Base-by-base conservation (phyloP, 2,797 vertebrate genomes). In the Staurois parvus region DNA sequence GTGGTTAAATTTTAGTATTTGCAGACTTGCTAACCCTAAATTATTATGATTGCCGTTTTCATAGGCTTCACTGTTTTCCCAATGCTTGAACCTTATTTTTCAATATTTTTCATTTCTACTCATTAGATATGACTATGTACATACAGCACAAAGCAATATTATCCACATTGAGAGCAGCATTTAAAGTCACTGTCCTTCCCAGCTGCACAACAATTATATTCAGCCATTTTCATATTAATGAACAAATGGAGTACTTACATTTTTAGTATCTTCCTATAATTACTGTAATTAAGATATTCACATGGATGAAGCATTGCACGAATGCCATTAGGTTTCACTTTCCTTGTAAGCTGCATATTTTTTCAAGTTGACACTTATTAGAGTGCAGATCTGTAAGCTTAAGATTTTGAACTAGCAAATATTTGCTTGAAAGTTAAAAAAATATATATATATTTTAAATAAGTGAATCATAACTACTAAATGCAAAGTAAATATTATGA, bases 211-310 rank as follows among this genome's bases (percentile, higher is more conserved):
- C 19, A 64, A 81, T 86, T 76, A 86, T 26, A 82, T 67, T 64
- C 52, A 81, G 28, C 66, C 73, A 82, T 72, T 82, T 82, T 82
- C 73, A 86, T 82, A 76, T 82, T 86, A 86, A 77, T 82, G 85
- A 86, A 82, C 85, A 81, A 86, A 82, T 78, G 74, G 79, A 86
- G 73, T 82, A 77, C 79, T 86, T 82, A 86, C 67, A 86, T 86
- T 86, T 85, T 86, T 82, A 86, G 74, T 86, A 86, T 86, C 79
- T 77, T 69, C 52, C 45, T 82, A 78, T 86, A 86, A 86, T 86
- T 82, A 83, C 85, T 83, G 69, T 86, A 86, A 86, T 86, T 86
- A 86, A 83, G 79, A 78, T 67, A 76, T 81, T 76, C 84, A 86
- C 64, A 72, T 73, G 73, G 67, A 86, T 52, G 74, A 86, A 77